Evolutionary conservation across 1,140 invertebrate species (phyloP), one percentile per base, ranked within the genome.

Genomic region (Diorhabda carinulata): DNA sequence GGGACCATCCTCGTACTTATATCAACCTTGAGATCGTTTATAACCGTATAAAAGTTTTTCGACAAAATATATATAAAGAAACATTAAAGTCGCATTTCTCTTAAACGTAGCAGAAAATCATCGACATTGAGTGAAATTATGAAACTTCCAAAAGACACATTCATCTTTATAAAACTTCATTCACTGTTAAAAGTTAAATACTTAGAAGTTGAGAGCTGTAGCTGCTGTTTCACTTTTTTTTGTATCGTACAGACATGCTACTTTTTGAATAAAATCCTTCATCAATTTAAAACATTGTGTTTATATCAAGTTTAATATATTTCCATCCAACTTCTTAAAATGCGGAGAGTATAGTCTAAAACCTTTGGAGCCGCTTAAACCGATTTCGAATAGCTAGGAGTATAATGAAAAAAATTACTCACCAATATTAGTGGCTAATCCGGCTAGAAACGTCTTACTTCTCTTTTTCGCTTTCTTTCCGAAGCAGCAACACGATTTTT

Each of bases 401-500:
- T 9, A 9, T 9, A 52, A 52, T 52, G 9, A 52, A 52, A 52
- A 52, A 52, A 52, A 52, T 52, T n/a, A 60, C 65, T 67, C 25
- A 67, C 65, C 94, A 42, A 96, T 83, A 80, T 96, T 95, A 5
- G 93, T 95, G 70, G 94, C 86, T 67, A 94, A 86, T 8, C 90
- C 89, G 8, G 90, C 86, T 43, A 90, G 78, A 58, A 91, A 86
- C 57, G 86, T 87, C 75, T 87, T 87, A 74, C 88, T 84, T 77
- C 87, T 87, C 70, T 85, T 84, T 76, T 86, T 86, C 76, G 87
- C 86, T 56, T 86, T 86, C 56, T 83, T 80, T 73, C 87, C 88
- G 68, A 90, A 86, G 74, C 90, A 91, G 44, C 89, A 85, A 73
- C 90, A 91, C 10, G 82, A 65, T 71, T 59, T 52, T 41, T 77